Base-by-base conservation (phyloP, 2,888 invertebrate genomes). In the Anaspis maculata region DNA sequence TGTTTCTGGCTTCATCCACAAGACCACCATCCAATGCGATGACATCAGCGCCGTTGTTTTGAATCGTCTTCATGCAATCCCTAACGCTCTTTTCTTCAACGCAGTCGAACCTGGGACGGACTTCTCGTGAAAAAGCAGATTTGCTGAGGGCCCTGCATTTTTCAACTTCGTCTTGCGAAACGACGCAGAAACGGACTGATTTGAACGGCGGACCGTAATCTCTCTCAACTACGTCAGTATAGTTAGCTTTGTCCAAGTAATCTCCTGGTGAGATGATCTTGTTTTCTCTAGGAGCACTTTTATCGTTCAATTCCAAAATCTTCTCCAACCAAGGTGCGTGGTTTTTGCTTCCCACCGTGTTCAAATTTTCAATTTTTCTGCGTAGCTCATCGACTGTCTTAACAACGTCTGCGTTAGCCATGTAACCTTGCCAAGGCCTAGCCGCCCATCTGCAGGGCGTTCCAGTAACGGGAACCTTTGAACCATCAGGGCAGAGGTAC, bases 91-190 rank as follows among this genome's bases (percentile, higher is more conserved):
- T 68, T 25, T 82, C 76, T 41, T 72, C 68, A 1, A 82, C 68
- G 56, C 92, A 94, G 53, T 83, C 80, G 27, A 91, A 71, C 45
- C 78, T 76, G 0, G 92, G 92, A 3, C 87, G 71, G 24, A 86
- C 78, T 52, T 86, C 81, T 34, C 87, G 71, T 2, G 86, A 82
- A 60, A 78, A 83, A 1, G 87, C 81, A 15, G 82, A 81, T 37
- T 72, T 72, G 0, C 76, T 71, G 54, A 90, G 72, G 0, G 74
- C 73, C 9, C 73, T 66, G 54, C 92, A 92, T 59, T 92, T 92
- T 11, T 73, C 69, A 41, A 77, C 58, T 42, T 84, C 87, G 2
- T 73, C 72, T 19, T 74, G 71, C 1, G 71, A 72, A 10, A 74
- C 74, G 7, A 81, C 78, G 55, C 88, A 88, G 51, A 83, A 58